phyloP scores from a whole-genome alignment of 2,888 invertebrate genomes.

The Phoenoteleia sp. region DNA sequence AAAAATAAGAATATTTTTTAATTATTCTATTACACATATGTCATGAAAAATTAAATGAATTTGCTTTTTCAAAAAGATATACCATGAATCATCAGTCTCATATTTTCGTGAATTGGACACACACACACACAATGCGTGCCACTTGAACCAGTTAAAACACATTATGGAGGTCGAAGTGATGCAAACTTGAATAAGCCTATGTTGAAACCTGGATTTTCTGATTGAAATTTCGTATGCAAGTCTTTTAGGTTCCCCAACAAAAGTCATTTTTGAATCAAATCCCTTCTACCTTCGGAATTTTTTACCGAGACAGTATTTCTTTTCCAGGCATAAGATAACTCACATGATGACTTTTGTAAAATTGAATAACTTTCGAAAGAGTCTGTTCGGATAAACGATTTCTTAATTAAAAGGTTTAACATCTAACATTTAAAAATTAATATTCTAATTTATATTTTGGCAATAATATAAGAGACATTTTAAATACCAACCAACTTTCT shows the following conservation, averaged over 20 bases:
- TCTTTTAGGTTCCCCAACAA: constrained; percentile 31
- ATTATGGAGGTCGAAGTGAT: constrained; percentile 10
- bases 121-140: constrained; percentile 31
- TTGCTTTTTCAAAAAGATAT: background rate
- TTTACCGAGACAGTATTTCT: constrained; percentile 1
- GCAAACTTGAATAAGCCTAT: constrained; percentile 8
- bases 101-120: constrained; percentile 35
- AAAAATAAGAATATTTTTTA: too few species aligned
- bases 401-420: background rate
- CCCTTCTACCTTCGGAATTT: background rate
- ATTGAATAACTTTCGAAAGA: background rate
- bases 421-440: too few species aligned
- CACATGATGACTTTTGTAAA: constrained; percentile 31
- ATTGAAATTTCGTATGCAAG: background rate
- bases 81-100: constrained; percentile 40
- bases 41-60: background rate
- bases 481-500: background rate
- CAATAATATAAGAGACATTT: background rate
- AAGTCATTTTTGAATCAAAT: constrained; percentile 3
- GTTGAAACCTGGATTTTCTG: background rate
- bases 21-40: too few species aligned
- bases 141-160: background rate
- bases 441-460: background rate
- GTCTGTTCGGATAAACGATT: background rate
- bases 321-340: constrained; percentile 26